phyloP scores from a whole-genome alignment of 2,888 invertebrate species.

The Uloborus plumipes region DNA sequence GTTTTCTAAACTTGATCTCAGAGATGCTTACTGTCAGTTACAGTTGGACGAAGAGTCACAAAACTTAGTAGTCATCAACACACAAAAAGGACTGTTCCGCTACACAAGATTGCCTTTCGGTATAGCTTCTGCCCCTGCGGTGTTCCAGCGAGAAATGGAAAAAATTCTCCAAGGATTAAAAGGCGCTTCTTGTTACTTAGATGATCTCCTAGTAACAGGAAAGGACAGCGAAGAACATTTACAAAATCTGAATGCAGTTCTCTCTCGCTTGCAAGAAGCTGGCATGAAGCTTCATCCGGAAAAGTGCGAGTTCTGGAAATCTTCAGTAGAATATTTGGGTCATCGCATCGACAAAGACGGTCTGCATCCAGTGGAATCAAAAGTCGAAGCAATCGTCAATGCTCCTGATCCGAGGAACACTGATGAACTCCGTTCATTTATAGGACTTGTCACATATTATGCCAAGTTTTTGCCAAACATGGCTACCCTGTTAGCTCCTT shows the following conservation, averaged over 20 bases:
- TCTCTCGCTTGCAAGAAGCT: not conserved
- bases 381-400: no score
- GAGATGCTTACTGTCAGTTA: constrained; percentile 34
- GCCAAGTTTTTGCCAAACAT: no score
- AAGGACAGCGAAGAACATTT: not conserved
- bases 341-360: constrained; percentile 7
- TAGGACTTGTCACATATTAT: no score
- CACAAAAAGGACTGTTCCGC: constrained; percentile 11
- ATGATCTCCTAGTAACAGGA: constrained; percentile 10
- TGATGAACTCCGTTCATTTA: no score
- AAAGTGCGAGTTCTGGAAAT: constrained; percentile 7
- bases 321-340: constrained; percentile 4
- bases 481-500: no score
- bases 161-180: not conserved
- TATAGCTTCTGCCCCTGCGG: constrained; percentile 21
- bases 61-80: constrained; percentile 20
- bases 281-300: constrained; percentile 2
- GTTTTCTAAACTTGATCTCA: constrained; percentile 24
- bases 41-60: constrained; percentile 19
- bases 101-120: constrained; percentile 22
- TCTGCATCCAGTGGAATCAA: no score
- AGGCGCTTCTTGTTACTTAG: not conserved
- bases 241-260: not conserved
- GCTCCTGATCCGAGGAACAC: no score
- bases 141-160: constrained; percentile 11